These are phyloP conservation scores for Bombus sylvicola DNA, from an alignment of 1,140 invertebrate species.

Conservation along the genomic window DNA sequence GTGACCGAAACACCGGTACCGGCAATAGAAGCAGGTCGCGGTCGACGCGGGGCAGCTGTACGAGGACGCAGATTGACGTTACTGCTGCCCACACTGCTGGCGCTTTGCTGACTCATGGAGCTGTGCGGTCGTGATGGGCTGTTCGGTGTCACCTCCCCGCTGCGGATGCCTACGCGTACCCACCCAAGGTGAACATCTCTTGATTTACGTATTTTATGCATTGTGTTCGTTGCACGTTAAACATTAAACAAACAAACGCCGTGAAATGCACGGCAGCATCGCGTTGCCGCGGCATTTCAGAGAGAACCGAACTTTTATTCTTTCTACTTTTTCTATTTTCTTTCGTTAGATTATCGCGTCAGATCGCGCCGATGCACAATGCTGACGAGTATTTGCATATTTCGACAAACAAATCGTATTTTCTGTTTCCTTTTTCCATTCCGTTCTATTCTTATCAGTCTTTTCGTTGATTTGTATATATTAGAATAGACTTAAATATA, in stretches of 20 bases:
- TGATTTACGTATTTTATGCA: slow-evolving; percentile 41
- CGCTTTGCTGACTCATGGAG: slow-evolving; percentile 89
- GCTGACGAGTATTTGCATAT: background rate
- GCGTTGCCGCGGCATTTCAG: slow-evolving; percentile 10
- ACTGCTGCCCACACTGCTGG: slow-evolving; percentile 83
- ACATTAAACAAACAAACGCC: slow-evolving; percentile 11
- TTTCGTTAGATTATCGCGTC: background rate
- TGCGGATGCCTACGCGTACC: slow-evolving; percentile 84
- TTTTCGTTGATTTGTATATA: background rate
- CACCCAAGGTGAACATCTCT: slow-evolving; percentile 72
- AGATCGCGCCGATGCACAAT: background rate
- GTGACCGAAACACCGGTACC: slow-evolving; percentile 90
- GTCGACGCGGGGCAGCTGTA: slow-evolving; percentile 85
- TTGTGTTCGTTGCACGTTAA: slow-evolving; percentile 46
- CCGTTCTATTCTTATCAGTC: background rate
- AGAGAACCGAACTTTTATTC: background rate
- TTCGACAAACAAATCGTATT: slow-evolving; percentile 14
- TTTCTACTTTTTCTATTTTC: background rate
- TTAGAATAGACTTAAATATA: slow-evolving; percentile 2
- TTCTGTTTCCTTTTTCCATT: background rate
- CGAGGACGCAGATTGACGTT: slow-evolving; percentile 84
- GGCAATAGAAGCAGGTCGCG: slow-evolving; percentile 92
- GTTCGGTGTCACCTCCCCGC: slow-evolving; percentile 88
- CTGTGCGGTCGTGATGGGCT: slow-evolving; percentile 91
- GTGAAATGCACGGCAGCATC: slow-evolving; percentile 15